These are phyloP conservation scores for Dendropsophus ebraccatus DNA, from an alignment of 2,113 vertebrate genomes.

Conservation along the genomic window DNA sequence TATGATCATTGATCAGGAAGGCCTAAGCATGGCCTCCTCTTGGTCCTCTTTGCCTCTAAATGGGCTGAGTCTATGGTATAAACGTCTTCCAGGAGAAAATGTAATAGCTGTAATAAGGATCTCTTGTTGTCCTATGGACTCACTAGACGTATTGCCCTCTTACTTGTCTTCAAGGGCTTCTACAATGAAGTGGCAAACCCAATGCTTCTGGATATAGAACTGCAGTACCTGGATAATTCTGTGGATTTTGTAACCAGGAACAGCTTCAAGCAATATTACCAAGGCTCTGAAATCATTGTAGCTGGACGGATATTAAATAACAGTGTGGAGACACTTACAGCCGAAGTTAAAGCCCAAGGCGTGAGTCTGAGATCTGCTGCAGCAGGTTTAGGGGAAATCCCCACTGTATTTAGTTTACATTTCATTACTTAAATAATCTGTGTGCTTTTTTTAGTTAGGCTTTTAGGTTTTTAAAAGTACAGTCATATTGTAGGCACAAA, in stretches of 20 bases:
- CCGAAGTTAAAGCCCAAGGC: slow-evolving; percentile 71
- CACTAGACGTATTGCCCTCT: neutral
- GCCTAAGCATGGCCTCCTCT: neutral
- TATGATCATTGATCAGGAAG: too few relatives aligned
- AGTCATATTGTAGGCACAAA: neutral
- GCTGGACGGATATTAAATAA: slow-evolving; percentile 72
- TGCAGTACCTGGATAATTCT: slow-evolving; percentile 72
- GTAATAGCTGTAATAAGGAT: neutral
- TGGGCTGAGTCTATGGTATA: neutral
- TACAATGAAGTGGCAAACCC: slow-evolving; percentile 77
- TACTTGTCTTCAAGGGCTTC: slow-evolving; percentile 70
- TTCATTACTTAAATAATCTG: neutral
- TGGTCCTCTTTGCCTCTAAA: too few relatives aligned
- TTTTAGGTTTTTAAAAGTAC: too few relatives aligned
- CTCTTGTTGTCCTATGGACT: neutral
- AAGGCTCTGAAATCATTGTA: slow-evolving; percentile 78
- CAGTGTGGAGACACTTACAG: slow-evolving; percentile 66
- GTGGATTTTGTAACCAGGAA: slow-evolving; percentile 73
- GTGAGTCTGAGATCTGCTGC: slow-evolving; percentile 64
- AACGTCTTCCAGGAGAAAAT: neutral
- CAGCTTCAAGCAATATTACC: slow-evolving; percentile 74
- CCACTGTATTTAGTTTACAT: neutral
- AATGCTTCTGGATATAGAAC: slow-evolving; percentile 72
- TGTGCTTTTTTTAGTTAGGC: neutral
- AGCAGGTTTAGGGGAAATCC: neutral